Evolutionary conservation across 2,113 vertebrate species (phyloP).

Genomic region (Nothobranchius furzeri): DNA sequence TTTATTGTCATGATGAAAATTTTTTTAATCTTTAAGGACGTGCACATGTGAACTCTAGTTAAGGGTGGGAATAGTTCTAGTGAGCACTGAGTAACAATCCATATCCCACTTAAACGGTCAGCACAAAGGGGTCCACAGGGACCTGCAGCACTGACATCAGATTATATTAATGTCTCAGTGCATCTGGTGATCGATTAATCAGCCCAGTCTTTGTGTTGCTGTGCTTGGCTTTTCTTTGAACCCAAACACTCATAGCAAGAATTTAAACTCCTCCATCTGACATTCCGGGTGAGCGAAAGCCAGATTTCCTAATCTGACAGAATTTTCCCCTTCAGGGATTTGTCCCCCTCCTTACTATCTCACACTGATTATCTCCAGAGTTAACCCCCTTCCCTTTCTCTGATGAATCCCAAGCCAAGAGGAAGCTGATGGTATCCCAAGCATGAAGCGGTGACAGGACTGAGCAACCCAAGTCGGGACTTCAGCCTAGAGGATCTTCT

Average conservation of each 20-base stretch:
- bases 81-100: conserved; percentile 27
- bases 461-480: conserved; percentile 69
- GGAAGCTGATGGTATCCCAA: conserved; percentile 77
- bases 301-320: conserved; percentile 54
- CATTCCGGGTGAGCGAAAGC: conserved; percentile 52
- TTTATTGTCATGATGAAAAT: no score
- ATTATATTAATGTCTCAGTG: conserved; percentile 23
- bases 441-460: conserved; percentile 75
- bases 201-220: no score
- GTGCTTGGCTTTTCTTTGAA: no score
- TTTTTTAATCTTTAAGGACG: no score
- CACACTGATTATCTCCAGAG: conserved; percentile 46
- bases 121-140: conserved; percentile 49
- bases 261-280: background rate
- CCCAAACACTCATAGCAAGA: no score
- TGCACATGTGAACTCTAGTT: background rate
- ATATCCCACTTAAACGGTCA: conserved; percentile 42
- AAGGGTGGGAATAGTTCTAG: background rate
- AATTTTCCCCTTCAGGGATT: conserved; percentile 53
- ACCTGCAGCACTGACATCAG: conserved; percentile 37
- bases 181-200: background rate
- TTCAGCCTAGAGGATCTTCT: conserved; percentile 55
- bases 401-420: conserved; percentile 62
- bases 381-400: background rate
- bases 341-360: conserved; percentile 46